Percentiles rank a stretch among this genome's conserved stretches.
Conservation (phyloP, 2,888 invertebrate species). For the Microctonus brassicae region DNA sequence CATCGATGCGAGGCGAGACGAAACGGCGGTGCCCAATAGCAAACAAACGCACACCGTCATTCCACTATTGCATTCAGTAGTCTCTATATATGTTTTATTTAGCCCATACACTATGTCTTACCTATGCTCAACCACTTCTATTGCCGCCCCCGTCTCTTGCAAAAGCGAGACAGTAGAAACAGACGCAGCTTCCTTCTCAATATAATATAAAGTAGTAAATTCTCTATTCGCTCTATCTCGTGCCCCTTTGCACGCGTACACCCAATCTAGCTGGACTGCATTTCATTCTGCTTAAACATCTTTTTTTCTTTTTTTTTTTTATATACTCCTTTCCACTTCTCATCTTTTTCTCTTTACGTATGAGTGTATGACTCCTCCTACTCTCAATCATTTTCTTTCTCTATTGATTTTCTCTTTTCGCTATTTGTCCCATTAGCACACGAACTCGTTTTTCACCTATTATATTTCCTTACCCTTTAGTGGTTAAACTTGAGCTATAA, state of each 20-base stretch:
- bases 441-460: neutral
- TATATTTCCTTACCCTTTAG: conserved; percentile 1
- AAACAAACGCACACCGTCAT: conserved; percentile 3
- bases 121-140: neutral
- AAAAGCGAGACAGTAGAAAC: neutral
- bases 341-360: neutral
- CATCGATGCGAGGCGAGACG: conserved; percentile 61
- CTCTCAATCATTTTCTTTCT: neutral
- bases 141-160: neutral
- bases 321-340: neutral
- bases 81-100: conserved; percentile 23
- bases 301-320: neutral
- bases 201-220: neutral
- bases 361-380: neutral
- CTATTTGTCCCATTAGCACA: conserved; percentile 5
- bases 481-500: neutral
- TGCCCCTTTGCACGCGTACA: conserved; percentile 6
- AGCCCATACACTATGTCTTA: conserved; percentile 1
- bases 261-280: conserved; percentile 37
- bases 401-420: neutral
- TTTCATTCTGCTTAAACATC: conserved; percentile 28
- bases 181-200: conserved; percentile 19
- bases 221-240: conserved; percentile 30
- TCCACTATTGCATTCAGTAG: conserved; percentile 20
- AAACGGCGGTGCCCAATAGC: conserved; percentile 41